Evolutionary conservation across 2,113 vertebrate species (phyloP).

Genomic region (Callipepla californica): DNA sequence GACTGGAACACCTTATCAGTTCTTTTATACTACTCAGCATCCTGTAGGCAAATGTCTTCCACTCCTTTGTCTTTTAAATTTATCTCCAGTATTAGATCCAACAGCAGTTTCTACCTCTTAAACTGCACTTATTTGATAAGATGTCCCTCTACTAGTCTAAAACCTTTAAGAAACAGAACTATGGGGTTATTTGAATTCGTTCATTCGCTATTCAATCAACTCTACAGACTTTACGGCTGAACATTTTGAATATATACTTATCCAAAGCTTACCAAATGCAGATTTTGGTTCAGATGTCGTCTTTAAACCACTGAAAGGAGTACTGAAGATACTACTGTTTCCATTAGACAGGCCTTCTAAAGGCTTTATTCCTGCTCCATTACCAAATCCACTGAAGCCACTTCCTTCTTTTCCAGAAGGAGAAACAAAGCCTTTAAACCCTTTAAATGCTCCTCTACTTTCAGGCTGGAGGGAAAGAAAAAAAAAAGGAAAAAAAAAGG

Average conservation of each 20-base stretch:
- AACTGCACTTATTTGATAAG: background rate
- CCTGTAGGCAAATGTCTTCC: background rate
- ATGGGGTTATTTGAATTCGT: background rate
- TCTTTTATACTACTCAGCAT: background rate
- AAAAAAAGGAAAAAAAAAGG: background rate
- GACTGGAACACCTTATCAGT: background rate
- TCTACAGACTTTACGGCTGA: background rate
- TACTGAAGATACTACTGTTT: conserved; percentile 56
- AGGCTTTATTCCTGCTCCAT: conserved; percentile 80
- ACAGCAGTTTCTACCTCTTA: background rate
- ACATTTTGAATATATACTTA: background rate
- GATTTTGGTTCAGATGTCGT: conserved; percentile 49
- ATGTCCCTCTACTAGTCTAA: background rate
- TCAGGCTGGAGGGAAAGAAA: conserved; percentile 79
- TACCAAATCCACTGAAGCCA: conserved; percentile 84
- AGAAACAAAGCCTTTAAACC: conserved; percentile 87
- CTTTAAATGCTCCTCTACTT: conserved; percentile 88
- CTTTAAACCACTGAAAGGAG: conserved; percentile 74
- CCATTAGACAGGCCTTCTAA: conserved; percentile 87
- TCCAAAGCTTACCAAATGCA: conserved; percentile 81
- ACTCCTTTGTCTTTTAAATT: background rate
- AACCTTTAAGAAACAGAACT: background rate
- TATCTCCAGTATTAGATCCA: background rate
- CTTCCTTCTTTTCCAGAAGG: conserved; percentile 70
- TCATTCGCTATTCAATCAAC: background rate